phyloP scores from a whole-genome alignment of 2,888 invertebrate genomes.

The Acrobasis repandana region DNA sequence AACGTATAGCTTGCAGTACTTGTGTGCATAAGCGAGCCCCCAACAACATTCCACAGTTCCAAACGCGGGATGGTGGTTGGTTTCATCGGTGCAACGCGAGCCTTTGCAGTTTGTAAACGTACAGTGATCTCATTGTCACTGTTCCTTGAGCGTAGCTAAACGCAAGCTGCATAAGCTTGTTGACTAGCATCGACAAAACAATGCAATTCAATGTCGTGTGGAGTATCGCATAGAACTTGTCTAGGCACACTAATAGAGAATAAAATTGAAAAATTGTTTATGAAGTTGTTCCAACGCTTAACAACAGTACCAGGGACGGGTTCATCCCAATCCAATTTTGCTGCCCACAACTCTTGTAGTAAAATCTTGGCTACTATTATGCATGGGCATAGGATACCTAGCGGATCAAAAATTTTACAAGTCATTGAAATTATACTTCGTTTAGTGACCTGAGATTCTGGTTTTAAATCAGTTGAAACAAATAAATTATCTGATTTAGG shows the following conservation, averaged over 20 bases:
- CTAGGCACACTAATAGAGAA: background rate
- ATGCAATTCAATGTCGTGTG: background rate
- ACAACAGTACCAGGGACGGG: background rate
- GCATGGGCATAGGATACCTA: background rate
- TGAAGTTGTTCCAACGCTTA: background rate
- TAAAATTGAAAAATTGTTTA: background rate
- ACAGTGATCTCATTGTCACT: background rate
- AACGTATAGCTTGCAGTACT: too few relatives aligned
- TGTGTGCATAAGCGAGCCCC: background rate
- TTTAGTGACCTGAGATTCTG: background rate
- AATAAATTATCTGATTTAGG: background rate
- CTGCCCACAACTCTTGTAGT: background rate
- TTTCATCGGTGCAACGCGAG: conserved; percentile 1
- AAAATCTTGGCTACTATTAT: background rate
- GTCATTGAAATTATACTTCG: background rate
- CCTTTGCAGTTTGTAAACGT: background rate
- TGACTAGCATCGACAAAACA: conserved; percentile 5
- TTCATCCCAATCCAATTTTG: conserved; percentile 4
- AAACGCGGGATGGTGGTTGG: background rate
- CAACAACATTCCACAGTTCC: background rate
- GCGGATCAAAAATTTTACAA: conserved; percentile 5
- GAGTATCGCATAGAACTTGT: background rate
- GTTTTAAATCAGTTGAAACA: background rate
- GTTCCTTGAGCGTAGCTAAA: background rate
- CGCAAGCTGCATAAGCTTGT: background rate